Evolutionary conservation across 2,888 invertebrate genomes (phyloP), one percentile per base, ranked within the genome.

Genomic region (Drosophila percnosoma): DNA sequence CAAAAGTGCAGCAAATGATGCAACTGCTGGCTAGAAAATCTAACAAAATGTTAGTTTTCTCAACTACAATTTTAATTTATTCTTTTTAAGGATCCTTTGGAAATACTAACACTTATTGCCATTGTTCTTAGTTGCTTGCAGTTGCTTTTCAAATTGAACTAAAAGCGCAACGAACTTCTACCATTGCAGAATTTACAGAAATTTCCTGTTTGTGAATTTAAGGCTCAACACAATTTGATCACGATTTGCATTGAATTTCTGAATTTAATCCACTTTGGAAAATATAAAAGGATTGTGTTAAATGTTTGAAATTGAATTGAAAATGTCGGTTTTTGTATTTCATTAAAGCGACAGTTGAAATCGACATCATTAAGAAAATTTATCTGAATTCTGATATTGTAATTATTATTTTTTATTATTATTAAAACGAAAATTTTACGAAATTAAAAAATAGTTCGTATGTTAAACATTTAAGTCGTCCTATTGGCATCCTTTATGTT

Each of bases 1-100:
- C 45, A 34, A 27, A 51, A 65, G 34, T 38, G 51, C 68, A 27
- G 6, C 34, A 13, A 31, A 51, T 36, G 33, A 15, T 10, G 11
- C 4, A n/a, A 11, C 7, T 13, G 13, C 21, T 24, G 4, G n/a
- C 18, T 29, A 6, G n/a, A 34, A 65, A 42, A 27, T 34, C 0
- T 2, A 10, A 13, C 5, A 13, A 42, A 31, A 65, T 51, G 29
- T 48, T 63, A 15, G 29, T 34, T 51, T 68, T 24, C 29, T 24
- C 7, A 10, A 33, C 15, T 27, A 24, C 13, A 34, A 53, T 10
- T 36, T 49, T 21, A 34, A 31, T 15, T 15, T 31, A 38, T 13
- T 45, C 42, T 40, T 34, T 8, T 38, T 24, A 6, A 1, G 1
- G n/a, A 15, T 48, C 21, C 21, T 40, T 38, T 34, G 15, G 13